Conservation (phyloP, 2,797 vertebrate genomes). For the Sebastes flavidus region DNA sequence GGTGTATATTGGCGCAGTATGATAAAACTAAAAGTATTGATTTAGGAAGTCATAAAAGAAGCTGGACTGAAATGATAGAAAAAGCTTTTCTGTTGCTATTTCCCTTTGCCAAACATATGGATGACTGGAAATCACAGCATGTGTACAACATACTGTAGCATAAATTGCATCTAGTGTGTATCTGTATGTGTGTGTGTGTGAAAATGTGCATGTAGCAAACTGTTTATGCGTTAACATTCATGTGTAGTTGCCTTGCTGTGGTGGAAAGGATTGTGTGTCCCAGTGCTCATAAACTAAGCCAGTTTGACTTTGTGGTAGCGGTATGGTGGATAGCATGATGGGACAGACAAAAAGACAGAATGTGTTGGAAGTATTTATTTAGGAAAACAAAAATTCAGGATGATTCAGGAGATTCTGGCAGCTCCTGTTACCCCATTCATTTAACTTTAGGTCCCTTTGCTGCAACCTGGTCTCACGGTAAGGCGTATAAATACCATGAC, state of each 20-base stretch:
- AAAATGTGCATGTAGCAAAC: constrained; percentile 4
- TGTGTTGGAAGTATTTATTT: neutral
- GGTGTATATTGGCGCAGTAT: constrained; percentile 18
- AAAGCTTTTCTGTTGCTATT: constrained; percentile 34
- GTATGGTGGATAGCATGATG: neutral
- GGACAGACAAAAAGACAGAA: neutral
- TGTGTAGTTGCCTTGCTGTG: neutral
- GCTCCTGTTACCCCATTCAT: neutral
- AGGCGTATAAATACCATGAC: too few relatives aligned
- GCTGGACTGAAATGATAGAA: constrained; percentile 38
- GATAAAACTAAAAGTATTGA: constrained; percentile 59
- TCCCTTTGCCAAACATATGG: constrained; percentile 55
- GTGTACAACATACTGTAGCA: constrained; percentile 26
- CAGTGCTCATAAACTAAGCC: constrained; percentile 1
- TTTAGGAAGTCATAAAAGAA: constrained; percentile 51
- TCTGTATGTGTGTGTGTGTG: neutral
- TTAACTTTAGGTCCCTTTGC: neutral
- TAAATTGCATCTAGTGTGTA: constrained; percentile 36
- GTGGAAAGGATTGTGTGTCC: constrained; percentile 21
- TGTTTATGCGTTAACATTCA: neutral
- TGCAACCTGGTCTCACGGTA: too few relatives aligned
- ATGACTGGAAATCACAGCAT: constrained; percentile 33
- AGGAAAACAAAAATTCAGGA: neutral
- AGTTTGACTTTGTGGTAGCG: neutral
- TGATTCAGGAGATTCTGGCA: neutral